These are phyloP conservation scores for Corapipo altera DNA, from an alignment of 2,113 vertebrate genomes.

Conservation along the genomic window DNA sequence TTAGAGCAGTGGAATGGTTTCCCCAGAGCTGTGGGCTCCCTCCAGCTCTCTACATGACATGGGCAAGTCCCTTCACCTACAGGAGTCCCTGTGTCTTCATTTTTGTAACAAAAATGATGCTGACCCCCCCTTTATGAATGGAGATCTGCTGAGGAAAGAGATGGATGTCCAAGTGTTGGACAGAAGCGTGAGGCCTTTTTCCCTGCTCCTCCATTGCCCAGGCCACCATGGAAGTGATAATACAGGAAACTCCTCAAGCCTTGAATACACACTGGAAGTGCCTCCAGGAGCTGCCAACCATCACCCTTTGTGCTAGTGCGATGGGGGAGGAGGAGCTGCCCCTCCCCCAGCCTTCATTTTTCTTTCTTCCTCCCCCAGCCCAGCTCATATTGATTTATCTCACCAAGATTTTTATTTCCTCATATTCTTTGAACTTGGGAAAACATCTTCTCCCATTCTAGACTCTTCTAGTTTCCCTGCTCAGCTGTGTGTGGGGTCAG, in stretches of 20 bases:
- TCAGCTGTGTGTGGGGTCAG: background rate
- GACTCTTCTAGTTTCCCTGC: background rate
- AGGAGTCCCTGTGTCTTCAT: background rate
- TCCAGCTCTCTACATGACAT: rapidly evolving
- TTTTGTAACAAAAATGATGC: background rate
- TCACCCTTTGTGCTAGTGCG: background rate
- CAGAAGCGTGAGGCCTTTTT: background rate
- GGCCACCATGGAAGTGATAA: background rate
- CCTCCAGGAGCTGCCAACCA: background rate
- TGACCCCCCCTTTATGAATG: background rate
- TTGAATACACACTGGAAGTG: background rate
- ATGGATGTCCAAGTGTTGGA: background rate
- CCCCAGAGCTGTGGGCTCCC: background rate
- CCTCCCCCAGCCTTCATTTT: background rate
- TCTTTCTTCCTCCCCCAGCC: background rate
- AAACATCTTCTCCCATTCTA: background rate
- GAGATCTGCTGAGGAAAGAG: background rate
- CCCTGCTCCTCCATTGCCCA: background rate
- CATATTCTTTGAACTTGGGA: background rate
- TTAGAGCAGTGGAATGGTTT: background rate
- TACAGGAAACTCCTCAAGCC: background rate
- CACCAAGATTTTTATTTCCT: background rate
- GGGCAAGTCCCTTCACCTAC: background rate
- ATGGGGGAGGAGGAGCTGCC: background rate
- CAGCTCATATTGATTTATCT: background rate